Percentiles rank a stretch among this genome's conserved stretches.
Evolutionary conservation across 2,888 invertebrate genomes (phyloP).

Genomic region (Diaprepes abbreviatus): DNA sequence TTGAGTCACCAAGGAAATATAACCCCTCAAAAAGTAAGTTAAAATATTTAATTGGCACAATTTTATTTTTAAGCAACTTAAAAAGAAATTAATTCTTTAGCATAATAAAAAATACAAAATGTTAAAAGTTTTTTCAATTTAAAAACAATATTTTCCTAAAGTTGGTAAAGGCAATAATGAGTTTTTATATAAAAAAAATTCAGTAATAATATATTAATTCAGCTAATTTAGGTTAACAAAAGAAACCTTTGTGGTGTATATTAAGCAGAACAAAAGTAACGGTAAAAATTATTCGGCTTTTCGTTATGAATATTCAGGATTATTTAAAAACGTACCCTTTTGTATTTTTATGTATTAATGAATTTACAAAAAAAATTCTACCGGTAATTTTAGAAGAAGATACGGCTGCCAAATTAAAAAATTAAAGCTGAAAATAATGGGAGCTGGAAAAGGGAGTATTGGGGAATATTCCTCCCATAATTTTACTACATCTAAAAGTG

Average conservation of each 20-base stretch:
- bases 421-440: too few relatives aligned
- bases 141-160: background rate
- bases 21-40: too few relatives aligned
- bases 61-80: too few relatives aligned
- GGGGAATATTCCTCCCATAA: too few relatives aligned
- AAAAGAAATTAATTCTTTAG: too few relatives aligned
- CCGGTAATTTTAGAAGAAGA: too few relatives aligned
- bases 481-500: too few relatives aligned
- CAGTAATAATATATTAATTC: slow-evolving; percentile 4
- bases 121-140: background rate
- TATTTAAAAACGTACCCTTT: background rate
- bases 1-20: too few relatives aligned
- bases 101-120: too few relatives aligned
- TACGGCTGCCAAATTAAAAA: too few relatives aligned
- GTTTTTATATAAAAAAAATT: background rate
- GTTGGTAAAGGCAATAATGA: background rate
- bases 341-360: background rate
- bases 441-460: too few relatives aligned
- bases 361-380: background rate
- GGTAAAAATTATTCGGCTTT: background rate
- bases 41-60: too few relatives aligned
- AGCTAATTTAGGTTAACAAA: background rate
- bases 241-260: background rate
- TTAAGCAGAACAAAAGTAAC: background rate
- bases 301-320: background rate